Conservation (phyloP, 2,113 vertebrate species). For the Steatornis caripensis region DNA sequence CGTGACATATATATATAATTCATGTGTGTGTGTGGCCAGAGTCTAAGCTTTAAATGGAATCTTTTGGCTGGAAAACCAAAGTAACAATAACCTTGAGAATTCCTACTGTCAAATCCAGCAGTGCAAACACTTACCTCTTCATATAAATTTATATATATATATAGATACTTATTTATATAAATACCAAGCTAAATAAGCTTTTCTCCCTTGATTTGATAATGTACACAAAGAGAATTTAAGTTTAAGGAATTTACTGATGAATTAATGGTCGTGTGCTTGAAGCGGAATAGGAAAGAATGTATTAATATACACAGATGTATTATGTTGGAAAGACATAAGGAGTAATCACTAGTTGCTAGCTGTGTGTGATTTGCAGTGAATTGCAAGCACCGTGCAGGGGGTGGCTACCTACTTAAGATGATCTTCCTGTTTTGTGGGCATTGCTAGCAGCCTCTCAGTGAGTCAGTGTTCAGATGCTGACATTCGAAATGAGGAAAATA, state of each 20-base stretch:
- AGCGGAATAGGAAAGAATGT: slow-evolving; percentile 18
- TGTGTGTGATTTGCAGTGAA: neutral
- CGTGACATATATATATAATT: neutral
- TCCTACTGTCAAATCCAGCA: neutral
- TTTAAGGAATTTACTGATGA: neutral
- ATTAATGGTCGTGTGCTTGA: neutral
- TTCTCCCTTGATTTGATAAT: neutral
- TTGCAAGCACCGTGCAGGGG: neutral
- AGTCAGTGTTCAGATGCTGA: neutral
- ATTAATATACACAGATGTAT: neutral
- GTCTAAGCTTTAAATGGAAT: neutral
- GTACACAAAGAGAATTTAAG: neutral
- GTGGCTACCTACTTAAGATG: neutral
- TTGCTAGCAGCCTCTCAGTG: neutral
- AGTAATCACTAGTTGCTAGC: neutral
- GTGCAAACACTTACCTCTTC: neutral
- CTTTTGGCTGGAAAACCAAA: neutral
- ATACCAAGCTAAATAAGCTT: neutral
- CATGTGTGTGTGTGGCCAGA: neutral
- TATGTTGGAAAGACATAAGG: neutral
- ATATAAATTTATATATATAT: neutral
- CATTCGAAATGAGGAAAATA: neutral
- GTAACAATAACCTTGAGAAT: neutral
- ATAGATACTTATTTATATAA: neutral
- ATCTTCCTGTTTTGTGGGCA: neutral